Base-by-base conservation (phyloP, 2,797 vertebrate species). In the Neosilurus mollespiculum region DNA sequence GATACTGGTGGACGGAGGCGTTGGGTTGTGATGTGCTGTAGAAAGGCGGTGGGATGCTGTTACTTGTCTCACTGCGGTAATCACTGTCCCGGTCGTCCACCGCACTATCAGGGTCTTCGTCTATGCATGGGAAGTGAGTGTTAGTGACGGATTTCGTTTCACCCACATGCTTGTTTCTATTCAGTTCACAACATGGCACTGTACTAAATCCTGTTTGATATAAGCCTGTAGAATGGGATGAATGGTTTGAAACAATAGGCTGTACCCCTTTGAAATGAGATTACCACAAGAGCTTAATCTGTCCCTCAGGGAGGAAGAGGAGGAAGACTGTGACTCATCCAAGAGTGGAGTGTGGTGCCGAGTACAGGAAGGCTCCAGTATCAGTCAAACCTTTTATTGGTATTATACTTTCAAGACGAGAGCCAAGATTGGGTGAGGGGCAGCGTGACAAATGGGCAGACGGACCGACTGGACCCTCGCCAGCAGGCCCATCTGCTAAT, bases 61-160 rank as follows among this genome's bases (percentile, higher is more conserved):
- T 98, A 92, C 98, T 99, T 30, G 97, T 98, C 92, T 99, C 98
- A 0, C 98, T 99, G 89, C 97, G 97, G 83, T 99, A 99, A 90
- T 99, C 98, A 0, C 98, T 99, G 93, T 99, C 98, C 9, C 97
- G 92, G 90, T 98, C 98, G 0, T 99, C 98, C 93, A 99, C 96
- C 0, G 95, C 97, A 7, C 98, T 99, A 91, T 99, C 98, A 0
- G 95, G 96, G 90, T 99, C 98, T 18, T 99, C 97, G 0, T 97
- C 97, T 97, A 90, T 83, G 86, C 1, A 56, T 43, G 15, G 49
- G 26, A 37, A 43, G 43, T 54, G 26, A 82, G 14, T 61, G 20
- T 77, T 62, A 65, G 59, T 9, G 18, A 64, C 24, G 22, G n/a
- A 78, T 78, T 78, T 11, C 6, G 49, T 53, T 78, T 11, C 58